Evolutionary conservation across 1,140 invertebrate species (phyloP).

Genomic region (Odontomachus brunneus): DNA sequence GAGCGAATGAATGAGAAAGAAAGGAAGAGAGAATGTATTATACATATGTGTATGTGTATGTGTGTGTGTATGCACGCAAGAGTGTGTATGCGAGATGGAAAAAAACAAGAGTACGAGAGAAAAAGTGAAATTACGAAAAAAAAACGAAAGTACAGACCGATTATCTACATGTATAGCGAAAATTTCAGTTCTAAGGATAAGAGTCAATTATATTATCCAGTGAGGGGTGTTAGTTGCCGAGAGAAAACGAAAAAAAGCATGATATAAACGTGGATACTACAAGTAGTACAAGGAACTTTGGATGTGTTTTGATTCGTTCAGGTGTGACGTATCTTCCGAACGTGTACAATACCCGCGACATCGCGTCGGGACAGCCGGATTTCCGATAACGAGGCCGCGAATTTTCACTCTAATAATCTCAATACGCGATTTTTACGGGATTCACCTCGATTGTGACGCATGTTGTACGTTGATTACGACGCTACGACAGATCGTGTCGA

Average conservation of each 20-base stretch:
- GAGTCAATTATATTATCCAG: conserved; percentile 73
- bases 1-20: neutral
- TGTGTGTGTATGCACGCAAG: no score
- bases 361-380: conserved; percentile 59
- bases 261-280: conserved; percentile 64
- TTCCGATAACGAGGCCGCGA: conserved; percentile 14
- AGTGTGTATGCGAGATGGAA: neutral
- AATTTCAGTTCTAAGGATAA: conserved; percentile 69
- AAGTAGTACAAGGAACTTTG: conserved; percentile 66
- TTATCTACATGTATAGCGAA: conserved; percentile 61
- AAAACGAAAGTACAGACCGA: conserved; percentile 68
- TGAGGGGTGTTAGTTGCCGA: conserved; percentile 44
- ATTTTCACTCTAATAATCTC: neutral
- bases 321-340: conserved; percentile 73
- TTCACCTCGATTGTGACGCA: neutral
- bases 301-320: conserved; percentile 73
- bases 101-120: neutral
- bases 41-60: neutral
- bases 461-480: neutral
- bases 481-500: neutral
- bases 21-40: neutral
- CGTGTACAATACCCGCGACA: conserved; percentile 69
- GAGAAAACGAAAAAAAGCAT: conserved; percentile 42
- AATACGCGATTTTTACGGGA: neutral
- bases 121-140: conserved; percentile 36